Conservation (phyloP, 1,140 invertebrate genomes). For the Hormaphis cornu region DNA sequence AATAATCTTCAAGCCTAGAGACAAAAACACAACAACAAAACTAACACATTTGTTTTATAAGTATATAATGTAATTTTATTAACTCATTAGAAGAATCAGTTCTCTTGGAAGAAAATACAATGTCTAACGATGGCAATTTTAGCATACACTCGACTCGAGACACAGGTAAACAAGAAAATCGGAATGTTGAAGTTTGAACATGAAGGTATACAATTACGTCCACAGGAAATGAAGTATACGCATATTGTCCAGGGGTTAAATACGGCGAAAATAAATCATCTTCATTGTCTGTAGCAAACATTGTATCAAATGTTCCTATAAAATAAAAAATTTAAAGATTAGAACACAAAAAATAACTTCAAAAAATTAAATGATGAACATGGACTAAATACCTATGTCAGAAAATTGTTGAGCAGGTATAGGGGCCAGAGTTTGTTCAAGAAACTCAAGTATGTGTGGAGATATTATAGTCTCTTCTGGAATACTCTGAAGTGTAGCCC, state of each 20-base stretch:
- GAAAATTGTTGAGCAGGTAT: conserved; percentile 51
- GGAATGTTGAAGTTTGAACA: conserved; percentile 92
- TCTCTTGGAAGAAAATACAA: conserved; percentile 73
- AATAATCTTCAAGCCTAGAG: conserved; percentile 39
- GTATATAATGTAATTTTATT: not conserved
- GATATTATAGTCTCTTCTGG: conserved; percentile 93
- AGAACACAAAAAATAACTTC: not conserved
- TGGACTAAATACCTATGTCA: not conserved
- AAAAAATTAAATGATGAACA: not conserved
- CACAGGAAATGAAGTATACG: conserved; percentile 89
- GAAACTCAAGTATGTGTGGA: conserved; percentile 86
- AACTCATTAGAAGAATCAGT: conserved; percentile 48
- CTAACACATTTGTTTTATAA: not conserved
- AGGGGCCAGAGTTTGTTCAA: conserved; percentile 89
- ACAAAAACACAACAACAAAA: not conserved
- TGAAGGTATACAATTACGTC: conserved; percentile 98
- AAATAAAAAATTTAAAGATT: not conserved
- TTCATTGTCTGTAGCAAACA: conserved; percentile 41
- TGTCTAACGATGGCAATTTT: conserved; percentile 84
- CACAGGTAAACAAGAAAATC: conserved; percentile 90
- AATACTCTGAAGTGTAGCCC: conserved; percentile 90
- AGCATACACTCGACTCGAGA: conserved; percentile 94
- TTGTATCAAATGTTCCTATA: conserved; percentile 38
- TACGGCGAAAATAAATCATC: conserved; percentile 41
- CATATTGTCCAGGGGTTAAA: conserved; percentile 61